phyloP scores from a whole-genome alignment of 2,113 vertebrate species.

The Stigmatopora argus region DNA sequence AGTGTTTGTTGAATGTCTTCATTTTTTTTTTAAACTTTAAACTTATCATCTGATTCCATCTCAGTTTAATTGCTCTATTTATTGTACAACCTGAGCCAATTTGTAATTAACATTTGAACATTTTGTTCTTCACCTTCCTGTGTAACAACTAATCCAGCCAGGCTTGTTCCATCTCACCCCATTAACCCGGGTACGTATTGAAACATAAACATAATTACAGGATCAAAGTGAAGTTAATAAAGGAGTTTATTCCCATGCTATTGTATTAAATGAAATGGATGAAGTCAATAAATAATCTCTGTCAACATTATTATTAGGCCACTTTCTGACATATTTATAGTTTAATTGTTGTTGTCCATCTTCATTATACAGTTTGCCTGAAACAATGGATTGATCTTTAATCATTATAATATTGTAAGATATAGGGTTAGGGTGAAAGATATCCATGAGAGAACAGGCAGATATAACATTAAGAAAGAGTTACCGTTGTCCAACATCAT shows the following conservation, averaged over 20 bases:
- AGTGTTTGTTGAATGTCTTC: not conserved
- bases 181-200: conserved; percentile 40
- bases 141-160: conserved; percentile 45
- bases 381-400: too few relatives aligned
- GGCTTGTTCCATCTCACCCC: conserved; percentile 50
- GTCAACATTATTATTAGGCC: not conserved
- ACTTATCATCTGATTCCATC: conserved; percentile 38
- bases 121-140: conserved; percentile 34
- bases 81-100: conserved; percentile 53
- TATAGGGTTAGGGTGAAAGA: too few relatives aligned
- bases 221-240: conserved; percentile 28
- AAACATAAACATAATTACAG: conserved; percentile 15
- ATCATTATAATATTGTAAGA: too few relatives aligned
- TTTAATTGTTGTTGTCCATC: too few relatives aligned
- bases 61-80: conserved; percentile 59
- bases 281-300: not conserved
- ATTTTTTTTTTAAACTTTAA: conserved; percentile 20
- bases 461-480: too few relatives aligned
- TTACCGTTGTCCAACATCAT: too few relatives aligned
- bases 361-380: too few relatives aligned
- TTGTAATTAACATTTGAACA: conserved; percentile 62
- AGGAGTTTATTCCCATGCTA: conserved; percentile 8
- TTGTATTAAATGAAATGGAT: not conserved
- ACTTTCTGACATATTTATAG: not conserved
- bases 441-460: too few relatives aligned